Evolutionary conservation across 2,113 vertebrate species (phyloP), one percentile per base, ranked within the genome.

Genomic region (Rissa tridactyla): DNA sequence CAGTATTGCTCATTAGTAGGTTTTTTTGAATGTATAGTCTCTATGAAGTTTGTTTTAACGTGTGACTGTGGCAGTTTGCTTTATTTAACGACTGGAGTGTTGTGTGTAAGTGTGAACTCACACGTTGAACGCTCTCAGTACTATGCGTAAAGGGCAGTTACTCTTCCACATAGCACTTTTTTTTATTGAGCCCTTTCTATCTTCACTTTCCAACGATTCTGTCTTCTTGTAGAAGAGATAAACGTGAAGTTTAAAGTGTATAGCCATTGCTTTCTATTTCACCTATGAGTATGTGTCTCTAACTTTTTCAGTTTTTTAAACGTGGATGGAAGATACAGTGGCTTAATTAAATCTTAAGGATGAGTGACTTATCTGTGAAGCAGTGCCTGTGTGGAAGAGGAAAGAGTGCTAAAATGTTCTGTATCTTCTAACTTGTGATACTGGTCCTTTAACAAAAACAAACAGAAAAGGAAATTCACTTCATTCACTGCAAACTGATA

Each of bases 61-160:
- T 97, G 97, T 97, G 96, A 82, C 92, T 97, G 95, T 95, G 96
- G 88, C 94, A 93, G 89, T 94, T 97, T 96, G 97, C 96, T 94
- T 92, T 92, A 68, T 97, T 92, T 93, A 96, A 92, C 0, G 2
- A 44, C 61, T 15, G 13, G 54, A 82, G 81, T 87, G 82, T 87
- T 80, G 62, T 88, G 40, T 46, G 51, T 73, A 83, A 68, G 87
- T 71, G 88, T 87, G 93, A 95, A 60, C 36, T 96, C 92, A 40
- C 94, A 51, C 84, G 46, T n/a, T 88, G 94, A 85, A 80, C 1
- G 47, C 93, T 97, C 86, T 95, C 92, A 95, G 85, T 94, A 65
- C 92, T 88, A 5, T 94, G 84, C 96, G 93, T 96, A 94, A 93
- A 96, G 94, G 86, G 88, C 96, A 97, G 88, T 95, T 98, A 93